Evolutionary conservation across 64 coral and sea anemone genomes (phyloP).

Genomic region (Anthopleura sola): DNA sequence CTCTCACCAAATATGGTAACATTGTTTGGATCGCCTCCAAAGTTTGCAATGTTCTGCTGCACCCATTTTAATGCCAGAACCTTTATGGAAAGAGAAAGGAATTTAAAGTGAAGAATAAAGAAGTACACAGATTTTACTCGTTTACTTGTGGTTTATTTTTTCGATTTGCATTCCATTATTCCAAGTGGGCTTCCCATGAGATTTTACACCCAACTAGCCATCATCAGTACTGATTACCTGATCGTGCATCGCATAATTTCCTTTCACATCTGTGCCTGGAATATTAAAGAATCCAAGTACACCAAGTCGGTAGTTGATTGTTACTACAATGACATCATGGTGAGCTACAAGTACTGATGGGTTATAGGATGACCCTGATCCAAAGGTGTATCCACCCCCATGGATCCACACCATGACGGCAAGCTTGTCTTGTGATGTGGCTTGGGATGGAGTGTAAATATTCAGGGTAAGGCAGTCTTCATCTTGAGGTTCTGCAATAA

Average conservation of each 20-base stretch:
- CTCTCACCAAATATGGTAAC: slow-evolving; percentile 62
- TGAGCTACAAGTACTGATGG: slow-evolving; percentile 22
- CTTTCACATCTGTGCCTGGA: slow-evolving; percentile 39
- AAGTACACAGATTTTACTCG: too few species aligned
- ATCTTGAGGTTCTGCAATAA: neutral
- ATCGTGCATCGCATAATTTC: slow-evolving; percentile 48
- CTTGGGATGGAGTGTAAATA: neutral
- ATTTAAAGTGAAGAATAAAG: too few species aligned
- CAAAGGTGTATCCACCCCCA: slow-evolving; percentile 38
- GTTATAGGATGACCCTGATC: neutral
- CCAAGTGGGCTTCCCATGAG: too few species aligned
- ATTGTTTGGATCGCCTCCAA: slow-evolving; percentile 45
- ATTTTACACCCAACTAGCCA: too few species aligned
- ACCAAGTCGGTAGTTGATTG: slow-evolving; percentile 48
- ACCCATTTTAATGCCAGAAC: slow-evolving; percentile 53
- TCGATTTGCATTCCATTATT: too few species aligned
- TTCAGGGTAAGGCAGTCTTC: neutral
- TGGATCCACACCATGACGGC: slow-evolving; percentile 44
- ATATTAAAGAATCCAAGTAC: slow-evolving; percentile 45
- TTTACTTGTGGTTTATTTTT: too few species aligned
- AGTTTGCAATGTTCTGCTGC: slow-evolving; percentile 43
- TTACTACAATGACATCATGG: slow-evolving; percentile 41
- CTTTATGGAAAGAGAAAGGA: neutral
- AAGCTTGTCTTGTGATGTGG: neutral
- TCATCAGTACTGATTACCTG: too few species aligned